These are phyloP conservation scores for Chelonoidis abingdonii DNA, from an alignment of 2,113 vertebrate species.

Conservation along the genomic window DNA sequence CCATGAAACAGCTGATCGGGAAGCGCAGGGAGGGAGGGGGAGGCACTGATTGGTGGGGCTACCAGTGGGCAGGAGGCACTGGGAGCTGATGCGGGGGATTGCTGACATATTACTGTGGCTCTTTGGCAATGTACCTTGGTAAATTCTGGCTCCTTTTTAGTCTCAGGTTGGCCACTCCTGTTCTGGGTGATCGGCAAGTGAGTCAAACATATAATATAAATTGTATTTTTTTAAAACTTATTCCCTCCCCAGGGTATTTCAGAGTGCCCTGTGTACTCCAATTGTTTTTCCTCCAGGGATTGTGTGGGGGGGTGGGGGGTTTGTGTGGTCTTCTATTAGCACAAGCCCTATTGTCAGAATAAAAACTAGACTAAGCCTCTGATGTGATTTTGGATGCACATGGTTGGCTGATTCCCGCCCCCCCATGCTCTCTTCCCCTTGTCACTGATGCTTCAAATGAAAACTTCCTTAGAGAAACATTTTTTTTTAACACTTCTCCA, in stretches of 20 bases:
- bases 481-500: neutral
- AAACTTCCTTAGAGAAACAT: accelerated
- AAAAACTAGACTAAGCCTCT: neutral
- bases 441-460: neutral
- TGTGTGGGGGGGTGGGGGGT: neutral
- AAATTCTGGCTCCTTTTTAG: too few relatives aligned
- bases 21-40: too few relatives aligned
- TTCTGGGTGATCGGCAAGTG: neutral
- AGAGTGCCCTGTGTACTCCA: neutral
- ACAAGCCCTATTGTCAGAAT: neutral
- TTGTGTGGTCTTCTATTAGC: neutral
- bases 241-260: neutral
- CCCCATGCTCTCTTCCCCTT: neutral
- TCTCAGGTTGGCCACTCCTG: too few relatives aligned
- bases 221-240: neutral
- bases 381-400: neutral
- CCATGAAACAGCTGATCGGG: too few relatives aligned
- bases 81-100: too few relatives aligned
- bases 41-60: too few relatives aligned
- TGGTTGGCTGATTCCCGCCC: neutral
- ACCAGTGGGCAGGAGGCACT: too few relatives aligned
- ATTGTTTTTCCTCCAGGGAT: neutral
- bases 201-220: neutral
- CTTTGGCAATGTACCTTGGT: too few relatives aligned
- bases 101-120: too few relatives aligned